These are phyloP conservation scores for Ophion obscuratus DNA, from an alignment of 2,888 invertebrate species.

Conservation along the genomic window DNA sequence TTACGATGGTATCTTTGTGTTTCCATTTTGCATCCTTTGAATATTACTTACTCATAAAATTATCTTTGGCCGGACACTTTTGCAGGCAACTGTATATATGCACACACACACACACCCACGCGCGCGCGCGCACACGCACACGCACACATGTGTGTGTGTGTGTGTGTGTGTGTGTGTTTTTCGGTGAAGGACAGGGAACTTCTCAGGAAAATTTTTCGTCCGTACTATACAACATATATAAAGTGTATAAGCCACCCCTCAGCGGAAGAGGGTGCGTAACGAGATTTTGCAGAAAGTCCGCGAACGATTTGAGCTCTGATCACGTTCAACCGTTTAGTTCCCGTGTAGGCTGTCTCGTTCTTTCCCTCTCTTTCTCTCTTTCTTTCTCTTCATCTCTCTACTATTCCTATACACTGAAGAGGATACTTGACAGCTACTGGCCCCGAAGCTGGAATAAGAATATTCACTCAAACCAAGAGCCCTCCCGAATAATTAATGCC, in stretches of 20 bases:
- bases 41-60: no score
- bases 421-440: neutral
- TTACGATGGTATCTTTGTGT: no score
- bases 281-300: conserved; percentile 77
- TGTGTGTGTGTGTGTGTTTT: no score
- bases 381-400: neutral
- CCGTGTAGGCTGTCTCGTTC: conserved; percentile 27
- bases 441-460: neutral
- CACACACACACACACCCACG: no score
- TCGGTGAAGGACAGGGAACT: neutral
- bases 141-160: no score
- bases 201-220: conserved; percentile 21
- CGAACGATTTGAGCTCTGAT: conserved; percentile 79
- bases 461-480: no score
- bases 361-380: neutral
- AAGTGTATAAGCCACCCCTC: conserved; percentile 36
- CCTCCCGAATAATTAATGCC: no score
- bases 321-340: conserved; percentile 78
- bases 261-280: conserved; percentile 70
- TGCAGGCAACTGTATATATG: no score
- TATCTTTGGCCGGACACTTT: no score
- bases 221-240: conserved; percentile 15
- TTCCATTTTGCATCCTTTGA: no score
- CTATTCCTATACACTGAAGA: neutral
- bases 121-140: no score